A percentile compares a stretch with the other conserved stretches of the same genome.
Conservation (phyloP, 2,888 invertebrate genomes). For the Platypus cylindrus region DNA sequence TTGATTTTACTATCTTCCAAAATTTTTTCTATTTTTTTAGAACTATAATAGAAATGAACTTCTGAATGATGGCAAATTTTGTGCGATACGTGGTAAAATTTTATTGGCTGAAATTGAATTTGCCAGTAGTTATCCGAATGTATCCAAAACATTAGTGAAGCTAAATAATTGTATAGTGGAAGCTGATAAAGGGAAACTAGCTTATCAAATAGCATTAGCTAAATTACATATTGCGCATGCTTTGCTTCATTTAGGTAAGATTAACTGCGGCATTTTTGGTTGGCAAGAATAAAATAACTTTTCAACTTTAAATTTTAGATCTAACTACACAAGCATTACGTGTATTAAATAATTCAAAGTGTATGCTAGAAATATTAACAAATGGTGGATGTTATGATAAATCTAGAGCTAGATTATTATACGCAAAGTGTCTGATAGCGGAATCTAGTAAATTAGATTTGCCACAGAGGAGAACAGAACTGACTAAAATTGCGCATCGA, state of each 20-base stretch:
- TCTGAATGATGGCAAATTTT: constrained; percentile 30
- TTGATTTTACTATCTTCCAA: too few relatives aligned
- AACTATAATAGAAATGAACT: constrained; percentile 12
- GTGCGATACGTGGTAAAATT: constrained; percentile 45
- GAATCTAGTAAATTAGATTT: constrained; percentile 38
- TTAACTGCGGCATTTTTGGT: background rate
- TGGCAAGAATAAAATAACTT: background rate
- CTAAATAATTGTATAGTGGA: constrained; percentile 61
- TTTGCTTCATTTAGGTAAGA: constrained; percentile 38
- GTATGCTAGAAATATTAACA: constrained; percentile 44
- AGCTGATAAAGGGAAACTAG: constrained; percentile 61
- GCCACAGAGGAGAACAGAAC: constrained; percentile 39
- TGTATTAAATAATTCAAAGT: constrained; percentile 41
- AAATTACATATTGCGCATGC: constrained; percentile 71
- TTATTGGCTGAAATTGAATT: constrained; percentile 54
- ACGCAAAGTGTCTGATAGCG: constrained; percentile 67
- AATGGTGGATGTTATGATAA: constrained; percentile 74
- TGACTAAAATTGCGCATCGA: constrained; percentile 46
- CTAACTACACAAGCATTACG: constrained; percentile 63
- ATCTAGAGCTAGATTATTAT: constrained; percentile 61
- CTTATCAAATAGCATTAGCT: constrained; percentile 60
- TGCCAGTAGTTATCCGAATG: constrained; percentile 32
- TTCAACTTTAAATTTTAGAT: constrained; percentile 28
- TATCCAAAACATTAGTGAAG: constrained; percentile 34
- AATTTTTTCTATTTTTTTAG: constrained; percentile 4